phyloP scores from a whole-genome alignment of 2,113 vertebrate species.

The Todiramphus saurophagus region DNA sequence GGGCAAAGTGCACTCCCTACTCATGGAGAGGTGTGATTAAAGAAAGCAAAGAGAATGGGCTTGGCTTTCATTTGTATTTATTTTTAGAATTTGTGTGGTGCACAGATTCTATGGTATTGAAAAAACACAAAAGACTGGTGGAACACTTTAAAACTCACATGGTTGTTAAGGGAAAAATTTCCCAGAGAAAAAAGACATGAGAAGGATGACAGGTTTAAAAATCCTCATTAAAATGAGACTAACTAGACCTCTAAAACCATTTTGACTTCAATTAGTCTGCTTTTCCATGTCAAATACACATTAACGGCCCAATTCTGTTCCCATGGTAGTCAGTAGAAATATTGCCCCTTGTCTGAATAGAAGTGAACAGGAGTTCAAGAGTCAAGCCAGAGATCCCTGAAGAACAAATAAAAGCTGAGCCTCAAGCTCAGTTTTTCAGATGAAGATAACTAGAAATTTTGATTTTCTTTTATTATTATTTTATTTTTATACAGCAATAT shows the following conservation, averaged over 20 bases:
- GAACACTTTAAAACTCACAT: not conserved
- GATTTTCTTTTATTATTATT: not conserved
- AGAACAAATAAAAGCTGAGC: slow-evolving; percentile 15
- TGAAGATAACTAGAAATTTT: not conserved
- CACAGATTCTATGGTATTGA: not conserved
- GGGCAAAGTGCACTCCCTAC: slow-evolving; percentile 10
- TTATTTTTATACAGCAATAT: no score
- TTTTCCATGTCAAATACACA: not conserved
- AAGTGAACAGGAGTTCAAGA: not conserved
- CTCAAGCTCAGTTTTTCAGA: not conserved
- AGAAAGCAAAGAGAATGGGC: not conserved
- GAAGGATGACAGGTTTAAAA: slow-evolving; percentile 9
- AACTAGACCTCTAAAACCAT: slow-evolving; percentile 15
- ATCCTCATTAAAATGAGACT: slow-evolving; percentile 47
- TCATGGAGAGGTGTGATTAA: not conserved
- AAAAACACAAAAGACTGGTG: slow-evolving; percentile 25
- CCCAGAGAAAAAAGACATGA: not conserved
- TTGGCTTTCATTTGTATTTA: slow-evolving; percentile 29
- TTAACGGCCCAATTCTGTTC: not conserved
- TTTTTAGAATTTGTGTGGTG: slow-evolving; percentile 33
- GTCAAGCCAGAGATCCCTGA: not conserved
- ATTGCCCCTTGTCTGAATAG: not conserved
- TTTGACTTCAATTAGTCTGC: slow-evolving; percentile 28
- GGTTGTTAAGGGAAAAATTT: not conserved
- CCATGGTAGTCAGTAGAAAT: not conserved